Base-by-base conservation (phyloP, 2,888 invertebrate species). In the Iselma pallidipennis region DNA sequence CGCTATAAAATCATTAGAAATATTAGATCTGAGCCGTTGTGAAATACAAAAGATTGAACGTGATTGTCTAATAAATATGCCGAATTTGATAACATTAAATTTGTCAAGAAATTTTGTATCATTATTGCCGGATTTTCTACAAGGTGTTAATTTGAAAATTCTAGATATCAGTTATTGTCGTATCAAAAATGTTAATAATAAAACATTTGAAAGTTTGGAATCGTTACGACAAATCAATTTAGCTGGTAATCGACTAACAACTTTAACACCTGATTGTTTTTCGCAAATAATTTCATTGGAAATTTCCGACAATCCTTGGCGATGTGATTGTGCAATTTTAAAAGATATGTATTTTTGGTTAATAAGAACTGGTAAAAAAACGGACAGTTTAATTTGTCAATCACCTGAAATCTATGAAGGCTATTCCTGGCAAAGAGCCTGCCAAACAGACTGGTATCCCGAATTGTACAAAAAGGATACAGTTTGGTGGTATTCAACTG, bases 281-380 rank as follows among this genome's bases (percentile, higher is more conserved):
- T 83, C 83, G 0, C 89, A 89, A 77, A 81, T 83, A 9, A 85
- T 84, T 62, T 82, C 83, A 56, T 77, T 92, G n/a, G 83, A 86
- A 74, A 75, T 92, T 49, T 84, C 85, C 14, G 90, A 91, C 72
- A 92, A 92, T 78, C 89, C 89, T 67, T 92, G 92, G 92, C 83
- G 88, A 62, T 92, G 92, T 76, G 88, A 90, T 65, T 92, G 92
- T 72, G 69, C 72, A 0, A 83, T 86, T 21, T 86, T 92, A 76
- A 83, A 85, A 57, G 83, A 85, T 9, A 86, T 89, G 72, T 90
- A 86, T 69, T 83, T 85, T 61, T 90, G 82, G 75, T 74, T 91
- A 12, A 86, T 81, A 23, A 88, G 85, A 73, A 85, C 84, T 53
- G 82, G 81, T 68, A 82, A 82, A 66, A 83, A 82, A 0, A 82